Evolutionary conservation across 35 echinoderm and acorn worm genomes (phyloP).

Genomic region (Lytechinus variegatus): DNA sequence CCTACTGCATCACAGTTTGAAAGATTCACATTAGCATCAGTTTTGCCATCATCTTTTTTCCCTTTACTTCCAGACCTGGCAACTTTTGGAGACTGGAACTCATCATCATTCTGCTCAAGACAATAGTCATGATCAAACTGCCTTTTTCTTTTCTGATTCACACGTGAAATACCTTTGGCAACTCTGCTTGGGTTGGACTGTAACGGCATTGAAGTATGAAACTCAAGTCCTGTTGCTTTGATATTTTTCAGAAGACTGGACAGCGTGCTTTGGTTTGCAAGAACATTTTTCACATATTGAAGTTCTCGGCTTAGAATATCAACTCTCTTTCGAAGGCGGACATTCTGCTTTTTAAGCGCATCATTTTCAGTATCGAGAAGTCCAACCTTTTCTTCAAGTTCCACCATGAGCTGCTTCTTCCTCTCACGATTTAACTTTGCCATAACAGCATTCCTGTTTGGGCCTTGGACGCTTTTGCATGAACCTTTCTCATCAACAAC

Average conservation of each 20-base stretch:
- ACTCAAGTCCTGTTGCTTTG: constrained; percentile 61
- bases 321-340: constrained; percentile 51
- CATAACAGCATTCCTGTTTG: constrained; percentile 80
- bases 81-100: background rate
- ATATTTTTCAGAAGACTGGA: constrained; percentile 67
- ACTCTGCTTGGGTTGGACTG: background rate
- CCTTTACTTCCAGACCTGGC: background rate
- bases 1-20: background rate
- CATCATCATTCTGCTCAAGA: background rate
- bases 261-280: constrained; percentile 84
- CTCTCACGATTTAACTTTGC: constrained; percentile 76
- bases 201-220: constrained; percentile 65
- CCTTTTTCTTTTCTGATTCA: background rate
- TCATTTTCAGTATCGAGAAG: constrained; percentile 61
- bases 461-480: background rate
- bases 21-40: background rate
- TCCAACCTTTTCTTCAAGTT: constrained; percentile 59
- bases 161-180: constrained; percentile 25
- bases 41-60: background rate
- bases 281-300: constrained; percentile 79
- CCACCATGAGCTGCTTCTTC: constrained; percentile 71
- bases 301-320: constrained; percentile 58
- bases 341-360: constrained; percentile 48
- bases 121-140: background rate
- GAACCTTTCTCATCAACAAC: background rate